A percentile compares a stretch with the other conserved stretches of the same genome.
These are phyloP conservation scores for Chloropsis cyanopogon DNA, from an alignment of 2,113 vertebrate species.

Conservation along the genomic window DNA sequence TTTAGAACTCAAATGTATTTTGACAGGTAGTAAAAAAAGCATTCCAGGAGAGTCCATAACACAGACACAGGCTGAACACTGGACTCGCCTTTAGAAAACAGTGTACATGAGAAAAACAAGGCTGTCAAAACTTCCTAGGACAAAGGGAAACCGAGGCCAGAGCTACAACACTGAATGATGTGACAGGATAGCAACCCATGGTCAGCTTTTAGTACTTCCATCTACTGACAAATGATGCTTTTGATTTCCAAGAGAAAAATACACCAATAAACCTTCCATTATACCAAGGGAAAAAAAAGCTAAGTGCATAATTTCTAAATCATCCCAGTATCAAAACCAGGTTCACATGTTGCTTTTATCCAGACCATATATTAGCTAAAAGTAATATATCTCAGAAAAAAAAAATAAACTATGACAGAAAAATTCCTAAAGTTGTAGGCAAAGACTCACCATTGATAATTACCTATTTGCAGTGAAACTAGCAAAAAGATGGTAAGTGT, in stretches of 20 bases:
- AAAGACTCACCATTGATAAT: neutral
- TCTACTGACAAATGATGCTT: neutral
- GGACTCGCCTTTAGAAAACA: neutral
- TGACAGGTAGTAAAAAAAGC: neutral
- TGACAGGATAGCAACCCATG: neutral
- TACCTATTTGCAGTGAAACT: neutral
- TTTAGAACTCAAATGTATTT: neutral
- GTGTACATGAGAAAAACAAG: neutral
- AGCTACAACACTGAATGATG: neutral
- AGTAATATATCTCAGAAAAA: neutral
- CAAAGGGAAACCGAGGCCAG: neutral
- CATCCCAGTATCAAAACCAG: neutral
- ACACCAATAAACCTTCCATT: neutral
- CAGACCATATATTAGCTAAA: neutral
- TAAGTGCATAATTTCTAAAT: neutral
- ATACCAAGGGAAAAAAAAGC: neutral
- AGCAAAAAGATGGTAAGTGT: neutral
- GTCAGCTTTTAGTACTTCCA: neutral
- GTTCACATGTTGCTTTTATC: neutral
- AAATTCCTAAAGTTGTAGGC: neutral
- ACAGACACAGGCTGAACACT: fast-evolving
- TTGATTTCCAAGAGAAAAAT: neutral
- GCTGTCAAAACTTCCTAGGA: neutral
- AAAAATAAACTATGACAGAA: neutral
- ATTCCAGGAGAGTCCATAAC: neutral